Base-by-base conservation (phyloP, 2,888 invertebrate species). In the Arge pagana region DNA sequence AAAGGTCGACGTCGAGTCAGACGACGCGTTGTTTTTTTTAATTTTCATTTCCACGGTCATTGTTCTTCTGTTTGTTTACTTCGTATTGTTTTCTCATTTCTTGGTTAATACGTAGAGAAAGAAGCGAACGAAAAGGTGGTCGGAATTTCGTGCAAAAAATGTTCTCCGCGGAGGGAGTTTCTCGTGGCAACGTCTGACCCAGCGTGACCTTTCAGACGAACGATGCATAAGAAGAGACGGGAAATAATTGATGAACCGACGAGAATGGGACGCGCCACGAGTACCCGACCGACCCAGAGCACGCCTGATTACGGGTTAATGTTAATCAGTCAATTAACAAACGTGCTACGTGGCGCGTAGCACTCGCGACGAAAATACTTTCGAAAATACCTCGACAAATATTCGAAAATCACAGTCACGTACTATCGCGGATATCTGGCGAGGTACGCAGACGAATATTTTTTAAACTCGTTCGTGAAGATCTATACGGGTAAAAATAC, bases 241-340 rank as follows among this genome's bases (percentile, higher is more conserved):
- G n/a, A 19, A 7, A 18, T 28, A 13, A 30, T 24, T 8, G 57
- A 59, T 53, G 56, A 61, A 60, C 65, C 65, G 65, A 70, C 64
- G 64, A 62, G 60, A 64, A 59, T 53, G 54, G 63, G 54, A 53
- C 55, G 55, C 41, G 64, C 59, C 66, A 68, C 62, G 64, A 65
- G 58, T 61, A 56, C 64, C 64, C 60, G 53, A 52, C 58, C 58
- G 64, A 61, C 58, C 59, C n/a, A n/a, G n/a, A 62, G 61, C 65
- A 53, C 56, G 58, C 60, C 65, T 67, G 68, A 68, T 68, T 67
- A 64, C 58, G 59, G 59, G 67, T 69, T 63, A 65, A 68, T 68
- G 70, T 68, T 68, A 66, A 70, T 70, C 64, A 68, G 62, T 61
- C 66, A 67, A 67, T 70, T 67, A 67, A 63, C 62, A 26, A 31